Conservation (phyloP, 2,888 invertebrate genomes). For the Luperina nickerlii region DNA sequence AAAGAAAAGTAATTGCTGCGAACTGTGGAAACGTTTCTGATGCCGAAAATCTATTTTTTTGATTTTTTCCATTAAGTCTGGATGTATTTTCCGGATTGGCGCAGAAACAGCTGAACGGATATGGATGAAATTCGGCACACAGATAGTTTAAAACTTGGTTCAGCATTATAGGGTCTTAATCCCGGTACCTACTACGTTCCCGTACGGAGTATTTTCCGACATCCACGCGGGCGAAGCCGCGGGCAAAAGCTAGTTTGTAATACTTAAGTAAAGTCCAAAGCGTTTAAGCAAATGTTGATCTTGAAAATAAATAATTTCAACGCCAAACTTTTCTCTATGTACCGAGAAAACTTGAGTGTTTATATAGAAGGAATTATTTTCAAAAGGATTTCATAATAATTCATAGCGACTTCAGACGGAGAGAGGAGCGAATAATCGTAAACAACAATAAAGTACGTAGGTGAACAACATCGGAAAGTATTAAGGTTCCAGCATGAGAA, state of each 20-base stretch:
- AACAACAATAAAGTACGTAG: slow-evolving; percentile 80
- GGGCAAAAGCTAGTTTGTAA: neutral
- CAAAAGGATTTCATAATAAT: slow-evolving; percentile 44
- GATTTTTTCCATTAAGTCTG: too few relatives aligned
- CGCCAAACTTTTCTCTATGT: slow-evolving; percentile 38
- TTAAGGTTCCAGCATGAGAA: slow-evolving; percentile 78
- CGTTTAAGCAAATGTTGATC: slow-evolving; percentile 50
- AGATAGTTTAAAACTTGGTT: neutral
- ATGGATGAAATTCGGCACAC: neutral
- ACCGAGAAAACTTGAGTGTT: slow-evolving; percentile 37
- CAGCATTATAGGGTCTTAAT: too few relatives aligned
- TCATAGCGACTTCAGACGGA: slow-evolving; percentile 39
- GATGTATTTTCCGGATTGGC: too few relatives aligned
- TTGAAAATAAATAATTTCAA: slow-evolving; percentile 49
- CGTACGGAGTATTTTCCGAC: neutral
- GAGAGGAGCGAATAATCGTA: slow-evolving; percentile 70
- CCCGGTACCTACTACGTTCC: too few relatives aligned
- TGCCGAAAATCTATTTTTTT: too few relatives aligned
- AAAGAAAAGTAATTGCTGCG: too few relatives aligned
- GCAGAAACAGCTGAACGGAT: neutral
- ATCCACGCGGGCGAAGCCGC: neutral
- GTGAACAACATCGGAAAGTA: slow-evolving; percentile 83
- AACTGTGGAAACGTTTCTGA: neutral
- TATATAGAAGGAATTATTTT: slow-evolving; percentile 36
- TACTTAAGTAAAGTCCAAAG: slow-evolving; percentile 24